A percentile compares a stretch with the other conserved stretches of the same genome.
Conservation (phyloP, 2,797 vertebrate species). For the Hydrocynus forskahlii region DNA sequence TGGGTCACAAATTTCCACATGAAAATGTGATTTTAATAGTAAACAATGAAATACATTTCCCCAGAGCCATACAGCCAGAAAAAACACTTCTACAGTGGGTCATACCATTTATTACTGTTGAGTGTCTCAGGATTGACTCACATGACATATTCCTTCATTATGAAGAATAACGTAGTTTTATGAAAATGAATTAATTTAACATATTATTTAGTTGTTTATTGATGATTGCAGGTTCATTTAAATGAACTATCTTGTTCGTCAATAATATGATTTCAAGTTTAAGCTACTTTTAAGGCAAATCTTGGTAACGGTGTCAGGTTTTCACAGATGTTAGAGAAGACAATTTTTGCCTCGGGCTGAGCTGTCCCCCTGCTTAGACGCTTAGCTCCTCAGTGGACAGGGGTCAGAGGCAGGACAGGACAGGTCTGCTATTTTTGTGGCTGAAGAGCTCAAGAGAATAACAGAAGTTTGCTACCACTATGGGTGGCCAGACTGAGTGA, state of each 20-base stretch:
- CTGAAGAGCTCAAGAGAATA: conserved; percentile 54
- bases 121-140: not conserved
- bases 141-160: not conserved
- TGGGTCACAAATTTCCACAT: too few species aligned
- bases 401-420: conserved; percentile 65
- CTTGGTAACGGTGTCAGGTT: not conserved
- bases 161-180: not conserved
- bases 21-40: too few species aligned
- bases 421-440: conserved; percentile 67
- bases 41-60: too few species aligned
- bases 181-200: not conserved
- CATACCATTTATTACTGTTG: not conserved
- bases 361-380: conserved; percentile 38
- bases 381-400: conserved; percentile 54
- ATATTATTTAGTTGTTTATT: too few species aligned
- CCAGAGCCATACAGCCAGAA: too few species aligned
- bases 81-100: too few species aligned
- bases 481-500: conserved; percentile 57
- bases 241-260: too few species aligned
- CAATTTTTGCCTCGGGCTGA: conserved; percentile 12
- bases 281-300: not conserved
- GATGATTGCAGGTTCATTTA: too few species aligned
- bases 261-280: not conserved
- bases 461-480: conserved; percentile 42
- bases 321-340: conserved; percentile 14